Percentiles rank a stretch among this genome's conserved stretches.
Conservation (phyloP, 2,797 vertebrate species). For the Bovichtus diacanthus region DNA sequence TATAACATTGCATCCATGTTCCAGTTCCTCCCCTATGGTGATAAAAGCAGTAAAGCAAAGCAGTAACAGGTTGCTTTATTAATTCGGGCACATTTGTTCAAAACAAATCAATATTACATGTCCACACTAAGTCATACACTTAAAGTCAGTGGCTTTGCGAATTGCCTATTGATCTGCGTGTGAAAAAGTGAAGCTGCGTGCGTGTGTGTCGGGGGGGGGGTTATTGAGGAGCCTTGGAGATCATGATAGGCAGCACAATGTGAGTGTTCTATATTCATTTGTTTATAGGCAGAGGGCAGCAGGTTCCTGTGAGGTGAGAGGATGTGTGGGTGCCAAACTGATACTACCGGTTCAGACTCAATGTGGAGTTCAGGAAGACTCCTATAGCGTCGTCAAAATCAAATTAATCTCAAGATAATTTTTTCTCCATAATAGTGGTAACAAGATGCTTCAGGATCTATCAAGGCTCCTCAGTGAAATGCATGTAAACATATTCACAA, state of each 20-base stretch:
- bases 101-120: conserved; percentile 81
- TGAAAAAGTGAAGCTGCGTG: conserved; percentile 40
- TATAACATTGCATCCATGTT: neutral
- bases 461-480: conserved; percentile 63
- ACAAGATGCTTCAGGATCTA: conserved; percentile 66
- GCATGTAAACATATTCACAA: conserved; percentile 78
- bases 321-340: conserved; percentile 51
- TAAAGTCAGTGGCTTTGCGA: conserved; percentile 76
- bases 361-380: conserved; percentile 24
- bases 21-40: conserved; percentile 5
- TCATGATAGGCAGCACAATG: conserved; percentile 57
- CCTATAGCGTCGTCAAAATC: conserved; percentile 14
- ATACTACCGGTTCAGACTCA: conserved; percentile 18
- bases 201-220: too few relatives aligned
- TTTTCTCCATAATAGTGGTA: conserved; percentile 46
- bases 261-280: conserved; percentile 75
- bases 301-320: conserved; percentile 58
- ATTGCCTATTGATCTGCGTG: conserved; percentile 81
- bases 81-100: conserved; percentile 78
- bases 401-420: conserved; percentile 33
- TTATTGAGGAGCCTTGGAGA: conserved; percentile 55
- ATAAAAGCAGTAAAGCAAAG: conserved; percentile 41
- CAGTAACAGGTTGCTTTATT: conserved; percentile 67
- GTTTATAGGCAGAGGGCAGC: conserved; percentile 62
- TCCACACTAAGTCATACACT: conserved; percentile 77